Evolutionary conservation across 2,113 vertebrate genomes (phyloP).

Genomic region (Cranoglanis bouderius): DNA sequence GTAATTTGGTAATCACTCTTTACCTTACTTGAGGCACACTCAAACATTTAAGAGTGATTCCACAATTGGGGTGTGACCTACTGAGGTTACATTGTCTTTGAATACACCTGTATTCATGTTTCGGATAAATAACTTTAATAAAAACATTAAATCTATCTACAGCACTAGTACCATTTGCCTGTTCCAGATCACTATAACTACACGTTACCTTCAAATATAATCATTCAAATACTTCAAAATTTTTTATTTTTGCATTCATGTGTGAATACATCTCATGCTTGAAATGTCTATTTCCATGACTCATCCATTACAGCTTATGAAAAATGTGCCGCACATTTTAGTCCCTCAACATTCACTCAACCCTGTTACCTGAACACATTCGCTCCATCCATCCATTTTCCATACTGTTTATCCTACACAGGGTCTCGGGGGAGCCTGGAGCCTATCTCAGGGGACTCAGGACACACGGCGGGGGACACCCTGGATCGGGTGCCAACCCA

Average conservation of each 20-base stretch:
- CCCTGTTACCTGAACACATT: neutral
- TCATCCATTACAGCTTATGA: neutral
- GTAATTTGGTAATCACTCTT: neutral
- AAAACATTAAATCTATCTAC: neutral
- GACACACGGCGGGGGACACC: no score
- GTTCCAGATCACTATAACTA: neutral
- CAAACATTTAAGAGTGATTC: neutral
- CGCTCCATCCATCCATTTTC: no score
- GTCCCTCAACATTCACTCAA: neutral
- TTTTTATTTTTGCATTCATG: neutral
- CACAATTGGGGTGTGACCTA: neutral
- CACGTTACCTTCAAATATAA: neutral
- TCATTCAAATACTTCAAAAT: neutral
- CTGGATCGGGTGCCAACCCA: no score
- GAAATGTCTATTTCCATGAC: neutral
- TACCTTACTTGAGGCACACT: neutral
- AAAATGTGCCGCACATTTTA: no score
- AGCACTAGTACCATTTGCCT: neutral
- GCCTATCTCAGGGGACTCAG: no score
- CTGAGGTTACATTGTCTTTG: neutral
- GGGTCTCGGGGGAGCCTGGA: no score
- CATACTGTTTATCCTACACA: no score
- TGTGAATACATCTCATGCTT: neutral
- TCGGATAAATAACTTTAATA: neutral
- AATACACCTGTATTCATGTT: neutral